Evolutionary conservation across 1,140 invertebrate species (phyloP), one percentile per base, ranked within the genome.

Genomic region (Brachionus plicatilis): DNA sequence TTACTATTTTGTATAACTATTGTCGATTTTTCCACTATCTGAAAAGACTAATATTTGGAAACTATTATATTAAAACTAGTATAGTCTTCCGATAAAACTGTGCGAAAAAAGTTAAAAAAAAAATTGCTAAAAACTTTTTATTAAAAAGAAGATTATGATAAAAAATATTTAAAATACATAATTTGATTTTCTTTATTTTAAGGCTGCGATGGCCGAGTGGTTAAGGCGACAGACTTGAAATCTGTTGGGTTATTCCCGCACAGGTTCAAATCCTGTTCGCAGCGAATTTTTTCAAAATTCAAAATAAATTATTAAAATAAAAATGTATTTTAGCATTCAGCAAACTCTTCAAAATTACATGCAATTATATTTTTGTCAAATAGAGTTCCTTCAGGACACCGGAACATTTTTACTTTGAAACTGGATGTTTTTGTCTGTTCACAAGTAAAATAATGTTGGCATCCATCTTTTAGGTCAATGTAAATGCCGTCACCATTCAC

Each of bases 341-440:
- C 68, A 43, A 43, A 41, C 43, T 72, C 12, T 72, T 72, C 20
- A 72, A 72, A 72, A 72, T 72, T 72, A 72, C 68, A 72, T 20
- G 68, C 68, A 9, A 72, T 20, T 9, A 72, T 43, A 41, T 72
- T 72, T 43, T 72, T 72, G 20, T 72, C 68, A 72, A 72, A 72
- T 72, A 72, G 33, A 72, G 68, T 72, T 4, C 37, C 37, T n/a
- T 72, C 8, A 20, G 68, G 68, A 72, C 68, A 72, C n/a, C 14
- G 17, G 33, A 41, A 72, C 41, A 43, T 72, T 43, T 43, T 41
- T 7, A 72, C 20, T 11, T 17, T 72, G 17, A 72, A 72, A 72
- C 33, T 41, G 7, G 68, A 43, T 33, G 37, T 43, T 9, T 17
- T 43, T 8, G 68, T 41, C n/a, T 72, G 11, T 17, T 72, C 68